These are phyloP conservation scores for Amphiura filiformis DNA, from an alignment of 35 echinoderm and acorn worm genomes.

Conservation along the genomic window DNA sequence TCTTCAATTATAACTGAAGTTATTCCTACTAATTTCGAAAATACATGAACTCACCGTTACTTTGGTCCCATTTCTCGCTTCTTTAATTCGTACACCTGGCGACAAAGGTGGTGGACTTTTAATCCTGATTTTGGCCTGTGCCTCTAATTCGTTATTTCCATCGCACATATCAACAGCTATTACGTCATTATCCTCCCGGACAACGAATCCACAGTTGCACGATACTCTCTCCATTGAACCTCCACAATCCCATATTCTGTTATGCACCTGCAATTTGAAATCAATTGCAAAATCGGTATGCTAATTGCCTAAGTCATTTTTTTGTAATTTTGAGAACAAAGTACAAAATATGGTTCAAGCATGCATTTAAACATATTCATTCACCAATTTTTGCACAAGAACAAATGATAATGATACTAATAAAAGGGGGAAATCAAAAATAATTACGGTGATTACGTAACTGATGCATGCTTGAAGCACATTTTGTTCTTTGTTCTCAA, in stretches of 20 bases:
- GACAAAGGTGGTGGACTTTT: conserved; percentile 63
- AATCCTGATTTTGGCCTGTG: conserved; percentile 55
- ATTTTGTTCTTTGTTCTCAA: no score
- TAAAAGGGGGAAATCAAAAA: no score
- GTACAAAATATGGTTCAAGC: no score
- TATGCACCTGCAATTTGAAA: neutral
- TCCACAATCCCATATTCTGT: conserved; percentile 89
- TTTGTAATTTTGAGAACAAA: no score
- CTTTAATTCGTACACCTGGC: conserved; percentile 79
- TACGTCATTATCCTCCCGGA: conserved; percentile 92
- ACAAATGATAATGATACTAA: no score
- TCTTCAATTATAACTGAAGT: no score
- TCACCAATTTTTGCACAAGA: no score
- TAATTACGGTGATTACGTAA: no score
- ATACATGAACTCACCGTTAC: conserved; percentile 82
- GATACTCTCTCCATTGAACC: conserved; percentile 65
- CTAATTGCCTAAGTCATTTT: no score
- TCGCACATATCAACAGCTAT: conserved; percentile 96
- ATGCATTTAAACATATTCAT: no score
- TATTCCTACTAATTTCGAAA: no score
- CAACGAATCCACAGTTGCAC: conserved; percentile 97
- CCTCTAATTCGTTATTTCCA: conserved; percentile 58
- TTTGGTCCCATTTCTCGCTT: conserved; percentile 78
- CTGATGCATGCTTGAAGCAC: no score
- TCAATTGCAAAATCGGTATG: neutral